These are phyloP conservation scores for Hirtodrosophila histrioides DNA, from an alignment of 2,888 invertebrate species.

Conservation along the genomic window DNA sequence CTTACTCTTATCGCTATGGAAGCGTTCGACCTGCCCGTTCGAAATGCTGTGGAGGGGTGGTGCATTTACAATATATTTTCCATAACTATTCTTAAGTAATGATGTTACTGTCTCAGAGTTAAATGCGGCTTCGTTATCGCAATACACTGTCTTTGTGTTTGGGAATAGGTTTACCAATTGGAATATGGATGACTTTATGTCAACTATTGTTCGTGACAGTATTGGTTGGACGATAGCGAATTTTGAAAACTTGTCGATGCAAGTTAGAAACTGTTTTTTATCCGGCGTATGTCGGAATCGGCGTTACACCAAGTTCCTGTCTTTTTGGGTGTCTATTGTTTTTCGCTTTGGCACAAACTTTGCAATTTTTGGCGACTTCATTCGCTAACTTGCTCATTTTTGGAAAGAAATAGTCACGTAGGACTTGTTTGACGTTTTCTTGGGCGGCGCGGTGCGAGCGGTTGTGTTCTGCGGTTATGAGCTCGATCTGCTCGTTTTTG, in stretches of 20 bases:
- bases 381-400: not conserved
- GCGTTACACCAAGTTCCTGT: conserved; percentile 1
- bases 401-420: conserved; percentile 1
- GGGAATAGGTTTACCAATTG: conserved; percentile 3
- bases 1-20: too few species aligned
- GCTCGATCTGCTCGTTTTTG: not conserved
- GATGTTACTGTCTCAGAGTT: conserved; percentile 12
- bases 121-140: conserved; percentile 15
- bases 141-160: conserved; percentile 1
- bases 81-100: not conserved
- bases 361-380: not conserved
- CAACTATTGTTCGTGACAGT: not conserved
- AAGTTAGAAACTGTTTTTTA: too few species aligned
- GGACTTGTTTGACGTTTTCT: conserved; percentile 1
- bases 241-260: too few species aligned
- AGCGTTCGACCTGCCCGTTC: too few species aligned
- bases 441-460: not conserved
- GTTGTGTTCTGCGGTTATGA: not conserved
- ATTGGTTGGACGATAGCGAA: too few species aligned
- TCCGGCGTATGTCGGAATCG: not conserved
- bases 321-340: too few species aligned
- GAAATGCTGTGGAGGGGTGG: too few species aligned
- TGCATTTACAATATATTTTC: too few species aligned
- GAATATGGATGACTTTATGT: not conserved
- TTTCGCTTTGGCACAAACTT: too few species aligned